Evolutionary conservation across 2,888 invertebrate genomes (phyloP), one percentile per base, ranked within the genome.

Genomic region (Epirrhoe tristata): DNA sequence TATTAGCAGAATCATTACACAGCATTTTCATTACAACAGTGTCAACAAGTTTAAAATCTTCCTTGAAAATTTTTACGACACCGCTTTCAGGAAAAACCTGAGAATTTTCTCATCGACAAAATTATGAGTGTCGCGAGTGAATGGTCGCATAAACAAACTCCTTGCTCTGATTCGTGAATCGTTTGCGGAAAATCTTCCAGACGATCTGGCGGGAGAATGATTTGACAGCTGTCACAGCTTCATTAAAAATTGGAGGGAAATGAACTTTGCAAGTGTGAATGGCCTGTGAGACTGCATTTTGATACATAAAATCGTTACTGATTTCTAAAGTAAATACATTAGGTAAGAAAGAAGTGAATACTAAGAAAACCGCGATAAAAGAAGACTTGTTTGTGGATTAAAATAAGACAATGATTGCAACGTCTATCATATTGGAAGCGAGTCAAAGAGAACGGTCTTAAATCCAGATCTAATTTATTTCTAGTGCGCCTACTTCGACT

Each of bases 401-500:
- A 58, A 36, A 70, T 52, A 70, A 14, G 46, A 75, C 72, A 74
- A 76, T 70, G 74, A 76, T 74, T 78, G 71, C 71, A 77, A 74
- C 73, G 73, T 79, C 70, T 77, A 78, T 81, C 79, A 77, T 71
- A 76, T 85, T 84, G 84, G 84, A 84, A 77, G 78, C 52, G 77
- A 81, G 80, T 85, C 82, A 86, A 81, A 74, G 67, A 72, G 54
- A 76, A 79, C 78, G 75, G 75, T 57, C 56, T 63, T 59, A 48
- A 67, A 67, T 67, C 63, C 63, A 74, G 75, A 77, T 81, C 55
- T 56, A 72, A 57, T 63, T 58, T 68, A 76, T 73, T 86, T 82
- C 79, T 83, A 83, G 83, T 81, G 74, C 82, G 36, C 77, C 81
- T 87, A 85, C 86, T 87, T 83, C 75, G 74, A 83, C 78, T 70